These are phyloP conservation scores for Semaprochilodus insignis DNA, from an alignment of 2,797 vertebrate species.

Conservation along the genomic window DNA sequence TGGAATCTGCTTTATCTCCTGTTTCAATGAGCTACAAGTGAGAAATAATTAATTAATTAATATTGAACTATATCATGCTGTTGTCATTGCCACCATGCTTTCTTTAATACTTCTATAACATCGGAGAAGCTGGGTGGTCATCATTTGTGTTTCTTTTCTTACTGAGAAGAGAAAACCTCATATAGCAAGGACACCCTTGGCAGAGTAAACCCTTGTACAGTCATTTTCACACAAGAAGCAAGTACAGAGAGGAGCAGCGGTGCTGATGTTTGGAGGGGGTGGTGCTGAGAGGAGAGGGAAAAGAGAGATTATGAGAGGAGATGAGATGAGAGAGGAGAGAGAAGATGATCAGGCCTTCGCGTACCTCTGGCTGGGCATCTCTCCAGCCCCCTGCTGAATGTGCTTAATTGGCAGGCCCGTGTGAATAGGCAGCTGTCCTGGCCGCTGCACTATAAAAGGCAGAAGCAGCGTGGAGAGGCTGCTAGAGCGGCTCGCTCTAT, in stretches of 20 bases:
- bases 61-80: neutral
- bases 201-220: constrained; percentile 1
- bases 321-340: constrained; percentile 42
- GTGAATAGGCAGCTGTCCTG: constrained; percentile 91
- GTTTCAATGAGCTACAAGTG: neutral
- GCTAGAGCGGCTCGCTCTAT: constrained; percentile 68
- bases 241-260: constrained; percentile 21
- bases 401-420: constrained; percentile 87
- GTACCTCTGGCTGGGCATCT: constrained; percentile 59
- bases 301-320: constrained; percentile 46
- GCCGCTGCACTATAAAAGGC: constrained; percentile 76
- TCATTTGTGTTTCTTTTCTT: neutral
- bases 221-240: constrained; percentile 43
- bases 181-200: constrained; percentile 5
- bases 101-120: neutral
- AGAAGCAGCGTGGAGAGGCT: constrained; percentile 64
- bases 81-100: neutral
- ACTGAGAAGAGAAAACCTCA: constrained; percentile 5
- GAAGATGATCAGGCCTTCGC: constrained; percentile 57
- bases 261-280: constrained; percentile 1
- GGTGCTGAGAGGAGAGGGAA: constrained; percentile 15
- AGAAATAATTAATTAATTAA: neutral
- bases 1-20: neutral
- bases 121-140: neutral
- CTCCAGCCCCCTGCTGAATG: constrained; percentile 86